phyloP scores from a whole-genome alignment of 2,888 invertebrate genomes.

The Pachycephus smyrnensis region DNA sequence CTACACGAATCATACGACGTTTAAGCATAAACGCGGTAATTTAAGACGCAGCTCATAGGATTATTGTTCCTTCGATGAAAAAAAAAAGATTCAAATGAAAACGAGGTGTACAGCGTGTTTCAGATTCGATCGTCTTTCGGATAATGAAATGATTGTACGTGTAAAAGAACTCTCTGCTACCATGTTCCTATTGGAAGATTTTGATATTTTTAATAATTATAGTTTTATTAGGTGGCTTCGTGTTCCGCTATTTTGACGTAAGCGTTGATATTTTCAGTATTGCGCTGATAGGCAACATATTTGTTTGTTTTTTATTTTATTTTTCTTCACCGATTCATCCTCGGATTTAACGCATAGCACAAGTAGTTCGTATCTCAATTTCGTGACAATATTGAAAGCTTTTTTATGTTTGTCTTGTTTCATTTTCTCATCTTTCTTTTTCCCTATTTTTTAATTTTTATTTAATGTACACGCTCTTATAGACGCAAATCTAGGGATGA shows the following conservation, averaged over 20 bases:
- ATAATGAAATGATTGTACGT: background rate
- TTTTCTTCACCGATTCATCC: background rate
- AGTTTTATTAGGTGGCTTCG: conserved; percentile 10
- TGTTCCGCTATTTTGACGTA: background rate
- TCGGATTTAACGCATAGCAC: background rate
- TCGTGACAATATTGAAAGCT: background rate
- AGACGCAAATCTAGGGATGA: conserved; percentile 38
- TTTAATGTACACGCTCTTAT: conserved; percentile 17
- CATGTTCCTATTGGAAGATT: conserved; percentile 11
- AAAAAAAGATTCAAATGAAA: conserved; percentile 28
- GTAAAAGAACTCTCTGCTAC: background rate
- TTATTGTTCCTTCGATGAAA: conserved; percentile 53
- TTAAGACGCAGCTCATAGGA: conserved; percentile 58
- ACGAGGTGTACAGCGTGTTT: conserved; percentile 42
- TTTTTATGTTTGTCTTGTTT: conserved; percentile 9
- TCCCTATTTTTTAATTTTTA: conserved; percentile 11
- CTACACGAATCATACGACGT: conserved; percentile 57
- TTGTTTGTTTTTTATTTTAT: background rate
- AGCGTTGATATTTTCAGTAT: background rate
- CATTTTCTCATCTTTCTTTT: conserved; percentile 16
- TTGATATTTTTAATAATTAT: conserved; percentile 27
- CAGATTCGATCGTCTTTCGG: conserved; percentile 54
- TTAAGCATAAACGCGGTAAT: conserved; percentile 56
- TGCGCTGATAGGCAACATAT: background rate
- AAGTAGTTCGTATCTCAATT: background rate